Evolutionary conservation across 2,888 invertebrate genomes (phyloP).

Genomic region (Frankliniella intonsa): DNA sequence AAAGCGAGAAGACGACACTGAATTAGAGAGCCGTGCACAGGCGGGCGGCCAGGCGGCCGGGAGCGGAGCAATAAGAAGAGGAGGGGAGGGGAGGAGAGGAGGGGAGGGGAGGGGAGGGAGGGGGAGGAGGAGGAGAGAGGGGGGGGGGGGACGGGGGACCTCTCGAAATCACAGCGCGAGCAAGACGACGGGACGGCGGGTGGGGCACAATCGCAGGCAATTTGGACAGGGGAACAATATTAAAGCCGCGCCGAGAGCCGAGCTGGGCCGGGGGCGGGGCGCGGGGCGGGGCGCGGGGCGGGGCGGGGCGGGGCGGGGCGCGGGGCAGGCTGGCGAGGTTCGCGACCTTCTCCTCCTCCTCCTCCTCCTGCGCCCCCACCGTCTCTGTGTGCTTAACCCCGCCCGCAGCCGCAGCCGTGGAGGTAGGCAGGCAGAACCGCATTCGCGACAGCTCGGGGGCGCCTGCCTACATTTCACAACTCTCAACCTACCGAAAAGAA

Average conservation of each 20-base stretch:
- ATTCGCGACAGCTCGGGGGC: too few species aligned
- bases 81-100: too few species aligned
- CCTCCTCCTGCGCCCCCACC: too few species aligned
- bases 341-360: too few species aligned
- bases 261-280: background rate
- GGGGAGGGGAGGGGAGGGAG: too few species aligned
- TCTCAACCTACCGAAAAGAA: too few species aligned
- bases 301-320: background rate
- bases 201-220: constrained; percentile 7
- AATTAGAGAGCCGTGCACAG: background rate
- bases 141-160: background rate
- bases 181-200: background rate
- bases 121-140: background rate
- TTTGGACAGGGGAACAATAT: background rate
- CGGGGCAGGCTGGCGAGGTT: background rate
- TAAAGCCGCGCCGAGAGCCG: background rate
- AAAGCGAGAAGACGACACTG: constrained; percentile 1
- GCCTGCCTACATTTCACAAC: too few species aligned
- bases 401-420: background rate
- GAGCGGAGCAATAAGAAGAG: too few species aligned
- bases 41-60: background rate
- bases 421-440: too few species aligned
- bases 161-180: background rate
- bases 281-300: background rate
- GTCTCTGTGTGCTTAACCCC: too few species aligned